A percentile compares a stretch with the other conserved stretches of the same genome.
Conservation (phyloP, 1,140 invertebrate genomes). For the Zaprionus camerounensis region DNA sequence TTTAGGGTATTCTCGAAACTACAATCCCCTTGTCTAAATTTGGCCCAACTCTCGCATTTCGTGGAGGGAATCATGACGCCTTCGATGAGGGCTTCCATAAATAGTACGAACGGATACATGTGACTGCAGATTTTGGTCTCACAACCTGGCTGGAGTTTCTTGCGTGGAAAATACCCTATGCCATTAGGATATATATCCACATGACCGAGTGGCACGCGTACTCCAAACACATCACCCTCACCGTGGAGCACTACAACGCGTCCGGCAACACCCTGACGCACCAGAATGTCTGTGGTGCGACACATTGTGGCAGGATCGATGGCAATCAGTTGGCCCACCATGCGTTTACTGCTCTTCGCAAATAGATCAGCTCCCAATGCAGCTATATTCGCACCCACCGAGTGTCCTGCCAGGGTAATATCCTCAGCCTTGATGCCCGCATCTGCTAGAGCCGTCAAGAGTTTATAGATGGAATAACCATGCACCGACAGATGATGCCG, state of each 20-base stretch:
- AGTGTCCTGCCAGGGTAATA: conserved; percentile 76
- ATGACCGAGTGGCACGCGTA: conserved; percentile 68
- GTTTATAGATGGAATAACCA: conserved; percentile 71
- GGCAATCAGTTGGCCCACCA: conserved; percentile 68
- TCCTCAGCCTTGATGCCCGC: conserved; percentile 56
- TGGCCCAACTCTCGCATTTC: conserved; percentile 77
- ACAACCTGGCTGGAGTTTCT: conserved; percentile 74
- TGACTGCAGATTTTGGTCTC: conserved; percentile 75
- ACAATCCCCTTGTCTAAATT: conserved; percentile 72
- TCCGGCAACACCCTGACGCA: conserved; percentile 49
- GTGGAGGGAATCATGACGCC: conserved; percentile 77
- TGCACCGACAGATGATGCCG: conserved; percentile 70
- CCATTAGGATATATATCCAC: conserved; percentile 81
- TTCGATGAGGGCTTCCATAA: conserved; percentile 79
- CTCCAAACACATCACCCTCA: conserved; percentile 73
- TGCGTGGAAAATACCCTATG: conserved; percentile 72
- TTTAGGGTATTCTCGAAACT: conserved; percentile 69
- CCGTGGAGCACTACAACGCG: conserved; percentile 74
- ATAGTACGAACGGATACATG: conserved; percentile 77
- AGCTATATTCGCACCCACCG: conserved; percentile 77
- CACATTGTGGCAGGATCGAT: conserved; percentile 81
- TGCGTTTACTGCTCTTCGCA: conserved; percentile 50
- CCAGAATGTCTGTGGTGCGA: conserved; percentile 65
- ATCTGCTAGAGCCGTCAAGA: conserved; percentile 51
- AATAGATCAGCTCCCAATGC: conserved; percentile 68